These are phyloP conservation scores for Caiman crocodilus DNA, from an alignment of 2,797 vertebrate species.

Conservation along the genomic window DNA sequence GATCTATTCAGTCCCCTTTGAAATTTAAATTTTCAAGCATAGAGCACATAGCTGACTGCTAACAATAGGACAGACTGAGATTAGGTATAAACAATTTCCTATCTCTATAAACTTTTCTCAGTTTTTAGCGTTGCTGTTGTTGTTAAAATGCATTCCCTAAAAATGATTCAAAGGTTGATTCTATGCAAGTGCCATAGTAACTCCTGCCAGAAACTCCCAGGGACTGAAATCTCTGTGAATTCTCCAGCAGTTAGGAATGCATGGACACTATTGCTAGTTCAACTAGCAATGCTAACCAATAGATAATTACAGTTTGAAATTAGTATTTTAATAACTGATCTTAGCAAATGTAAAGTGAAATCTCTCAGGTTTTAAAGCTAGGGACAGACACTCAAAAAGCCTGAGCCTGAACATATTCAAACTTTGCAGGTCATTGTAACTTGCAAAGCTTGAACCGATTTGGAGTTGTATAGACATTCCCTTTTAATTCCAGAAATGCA, in stretches of 20 bases:
- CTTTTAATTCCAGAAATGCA: no score
- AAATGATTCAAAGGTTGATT: slow-evolving; percentile 38
- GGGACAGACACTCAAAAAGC: no score
- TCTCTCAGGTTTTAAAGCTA: slow-evolving; percentile 73
- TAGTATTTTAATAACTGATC: slow-evolving; percentile 82
- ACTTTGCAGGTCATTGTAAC: no score
- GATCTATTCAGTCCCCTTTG: slow-evolving; percentile 41
- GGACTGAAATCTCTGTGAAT: slow-evolving; percentile 68
- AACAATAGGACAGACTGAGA: neutral
- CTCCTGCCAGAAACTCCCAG: slow-evolving; percentile 46
- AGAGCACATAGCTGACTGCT: neutral
- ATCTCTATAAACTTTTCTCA: slow-evolving; percentile 4
- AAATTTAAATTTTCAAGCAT: slow-evolving; percentile 54
- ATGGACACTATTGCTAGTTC: slow-evolving; percentile 45
- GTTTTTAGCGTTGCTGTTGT: neutral
- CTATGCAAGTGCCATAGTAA: slow-evolving; percentile 2
- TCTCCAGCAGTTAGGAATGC: slow-evolving; percentile 52
- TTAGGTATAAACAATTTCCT: neutral
- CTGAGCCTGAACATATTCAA: no score
- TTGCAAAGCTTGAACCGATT: no score
- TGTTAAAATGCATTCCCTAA: slow-evolving; percentile 9
- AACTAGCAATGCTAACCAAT: slow-evolving; percentile 49
- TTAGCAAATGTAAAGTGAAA: slow-evolving; percentile 74
- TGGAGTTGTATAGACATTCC: no score
- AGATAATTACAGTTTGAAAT: slow-evolving; percentile 83